Conservation (phyloP, 2,888 invertebrate genomes). For the Elmis aenea region DNA sequence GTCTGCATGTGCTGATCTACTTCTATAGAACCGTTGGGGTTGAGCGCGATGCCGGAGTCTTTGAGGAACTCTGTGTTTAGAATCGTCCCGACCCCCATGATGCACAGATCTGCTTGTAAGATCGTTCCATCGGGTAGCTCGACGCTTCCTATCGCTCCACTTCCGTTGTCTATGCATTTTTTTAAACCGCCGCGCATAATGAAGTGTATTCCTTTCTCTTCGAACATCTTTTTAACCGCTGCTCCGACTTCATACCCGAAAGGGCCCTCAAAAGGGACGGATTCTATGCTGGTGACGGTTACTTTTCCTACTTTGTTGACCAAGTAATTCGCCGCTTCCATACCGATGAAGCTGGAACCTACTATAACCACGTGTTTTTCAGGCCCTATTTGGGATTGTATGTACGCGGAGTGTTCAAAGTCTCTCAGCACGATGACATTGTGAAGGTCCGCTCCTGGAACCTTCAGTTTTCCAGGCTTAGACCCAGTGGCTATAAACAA, state of each 20-base stretch:
- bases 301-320: constrained; percentile 71
- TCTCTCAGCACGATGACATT: constrained; percentile 74
- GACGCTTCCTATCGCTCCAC: constrained; percentile 60
- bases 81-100: constrained; percentile 80
- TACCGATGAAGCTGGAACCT: constrained; percentile 89
- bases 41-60: constrained; percentile 64
- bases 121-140: constrained; percentile 63
- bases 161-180: constrained; percentile 56
- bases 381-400: constrained; percentile 55
- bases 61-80: constrained; percentile 78
- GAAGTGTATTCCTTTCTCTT: constrained; percentile 74
- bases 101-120: constrained; percentile 73
- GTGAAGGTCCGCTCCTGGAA: constrained; percentile 62
- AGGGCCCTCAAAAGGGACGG: constrained; percentile 55
- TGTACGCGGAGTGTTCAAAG: constrained; percentile 65
- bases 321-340: constrained; percentile 83
- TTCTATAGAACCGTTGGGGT: constrained; percentile 60
- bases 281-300: constrained; percentile 70
- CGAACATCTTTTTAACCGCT: constrained; percentile 66
- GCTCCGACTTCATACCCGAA: constrained; percentile 77
- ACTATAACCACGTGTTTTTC: constrained; percentile 78
- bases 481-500: constrained; percentile 83
- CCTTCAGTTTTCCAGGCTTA: constrained; percentile 60
- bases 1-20: constrained; percentile 72
- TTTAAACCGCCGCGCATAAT: constrained; percentile 60